Evolutionary conservation across 2,797 vertebrate species (phyloP), one percentile per base, ranked within the genome.

Genomic region (Melanotaenia maccullochi): DNA sequence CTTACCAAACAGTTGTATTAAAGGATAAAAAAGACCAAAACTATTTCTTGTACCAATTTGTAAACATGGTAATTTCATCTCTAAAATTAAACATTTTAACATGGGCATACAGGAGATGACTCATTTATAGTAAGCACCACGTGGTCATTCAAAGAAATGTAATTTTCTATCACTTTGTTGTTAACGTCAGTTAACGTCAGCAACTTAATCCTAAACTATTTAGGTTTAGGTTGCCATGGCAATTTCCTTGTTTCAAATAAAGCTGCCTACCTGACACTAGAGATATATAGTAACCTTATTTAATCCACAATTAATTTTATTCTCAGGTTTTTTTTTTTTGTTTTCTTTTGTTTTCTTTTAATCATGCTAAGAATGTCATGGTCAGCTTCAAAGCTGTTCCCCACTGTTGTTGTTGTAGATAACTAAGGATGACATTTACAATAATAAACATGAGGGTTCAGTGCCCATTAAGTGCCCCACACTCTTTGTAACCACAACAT

Each of bases 331-430:
- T 64, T 52, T 42, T 24, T 13, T 4, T 40, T 40, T 36, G 4
- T 33, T 33, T 35, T 9, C 9, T 35, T 35, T 9, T 35, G 6
- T 35, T 35, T 35, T 35, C 7, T 35, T 35, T 38, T 18, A 44
- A 44, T 6, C 12, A 9, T 49, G 20, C 20, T 30, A 4, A 70
- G 2, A n/a, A 67, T 7, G n/a, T 65, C 16, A 73, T 63, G 24
- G 55, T 75, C 38, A 59, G 44, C 40, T 49, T 79, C 47, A 71
- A 76, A 69, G 68, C 25, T 58, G 28, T 16, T 59, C 16, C 40
- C 16, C 40, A n/a, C 60, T 57, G 33, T 33, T 33, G 38, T 16
- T 24, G n/a, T 38, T 51, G 28, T 38, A 32, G 56, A 44, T 44
- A 18, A 44, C 9, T 56, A 32, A 25, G 49, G 63, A n/a, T 63